phyloP scores from a whole-genome alignment of 1,140 invertebrate genomes.

The Calephelis virginiensis region DNA sequence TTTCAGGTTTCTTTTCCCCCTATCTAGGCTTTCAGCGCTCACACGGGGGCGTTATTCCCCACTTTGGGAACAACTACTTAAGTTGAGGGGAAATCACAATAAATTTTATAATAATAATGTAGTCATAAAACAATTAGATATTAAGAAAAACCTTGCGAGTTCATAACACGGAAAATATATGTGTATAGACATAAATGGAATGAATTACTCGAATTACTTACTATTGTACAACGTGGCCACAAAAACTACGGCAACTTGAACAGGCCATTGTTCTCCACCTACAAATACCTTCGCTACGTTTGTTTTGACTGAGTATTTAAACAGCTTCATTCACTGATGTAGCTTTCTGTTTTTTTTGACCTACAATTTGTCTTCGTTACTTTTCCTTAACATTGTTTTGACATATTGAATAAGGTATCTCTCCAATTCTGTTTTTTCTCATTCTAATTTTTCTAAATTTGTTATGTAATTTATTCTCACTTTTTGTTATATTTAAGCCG shows the following conservation, averaged over 20 bases:
- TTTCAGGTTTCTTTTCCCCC: too few species aligned
- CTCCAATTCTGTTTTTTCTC: too few species aligned
- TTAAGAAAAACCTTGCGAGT: neutral
- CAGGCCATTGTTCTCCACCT: slow-evolving; percentile 20
- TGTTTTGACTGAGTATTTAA: slow-evolving; percentile 7
- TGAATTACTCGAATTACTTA: slow-evolving; percentile 9
- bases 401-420: neutral
- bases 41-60: too few species aligned
- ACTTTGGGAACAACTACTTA: too few species aligned
- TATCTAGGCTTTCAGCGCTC: too few species aligned
- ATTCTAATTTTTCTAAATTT: too few species aligned
- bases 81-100: too few species aligned
- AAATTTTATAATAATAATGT: too few species aligned
- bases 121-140: too few species aligned
- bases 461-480: too few species aligned
- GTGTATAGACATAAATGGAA: slow-evolving; percentile 6
- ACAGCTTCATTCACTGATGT: neutral
- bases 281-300: slow-evolving; percentile 11
- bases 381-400: neutral
- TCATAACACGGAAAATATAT: slow-evolving; percentile 8
- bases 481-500: too few species aligned
- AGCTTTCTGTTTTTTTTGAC: neutral
- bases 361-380: neutral
- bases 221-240: neutral
- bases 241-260: slow-evolving; percentile 17